phyloP scores from a whole-genome alignment of 2,113 vertebrate species.

The Aegotheles bennettii region DNA sequence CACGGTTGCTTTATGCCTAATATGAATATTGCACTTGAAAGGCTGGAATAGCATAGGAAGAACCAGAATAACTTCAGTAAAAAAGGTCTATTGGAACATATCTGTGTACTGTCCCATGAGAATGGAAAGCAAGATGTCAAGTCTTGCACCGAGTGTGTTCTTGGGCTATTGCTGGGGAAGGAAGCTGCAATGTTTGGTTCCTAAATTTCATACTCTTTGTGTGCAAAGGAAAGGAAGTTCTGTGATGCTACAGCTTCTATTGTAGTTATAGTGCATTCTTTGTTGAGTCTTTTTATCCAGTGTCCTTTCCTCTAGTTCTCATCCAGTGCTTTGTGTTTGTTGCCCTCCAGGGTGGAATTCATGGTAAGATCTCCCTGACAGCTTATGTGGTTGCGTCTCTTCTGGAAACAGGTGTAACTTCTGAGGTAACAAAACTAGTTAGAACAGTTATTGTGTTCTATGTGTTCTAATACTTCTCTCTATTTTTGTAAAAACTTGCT shows the following conservation, averaged over 20 bases:
- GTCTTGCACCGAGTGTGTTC: neutral
- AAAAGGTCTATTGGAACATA: fast-evolving
- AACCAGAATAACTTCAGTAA: neutral
- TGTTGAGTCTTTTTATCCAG: neutral
- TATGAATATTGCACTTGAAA: neutral
- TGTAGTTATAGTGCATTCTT: neutral
- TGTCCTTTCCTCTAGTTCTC: neutral
- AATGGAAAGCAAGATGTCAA: neutral
- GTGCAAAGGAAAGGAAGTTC: neutral
- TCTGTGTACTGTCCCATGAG: neutral
- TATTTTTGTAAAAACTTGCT: neutral
- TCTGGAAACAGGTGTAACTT: slow-evolving; percentile 85
- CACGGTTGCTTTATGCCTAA: neutral
- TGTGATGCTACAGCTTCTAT: neutral
- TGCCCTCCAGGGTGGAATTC: slow-evolving; percentile 84
- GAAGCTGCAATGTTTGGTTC: neutral
- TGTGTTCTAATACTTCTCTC: neutral
- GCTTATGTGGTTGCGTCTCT: slow-evolving; percentile 90
- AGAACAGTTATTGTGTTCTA: neutral
- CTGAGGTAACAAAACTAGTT: slow-evolving; percentile 74
- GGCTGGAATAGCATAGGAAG: neutral
- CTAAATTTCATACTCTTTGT: neutral
- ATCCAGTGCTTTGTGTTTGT: neutral
- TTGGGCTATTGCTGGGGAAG: neutral
- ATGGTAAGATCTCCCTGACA: slow-evolving; percentile 88